Conservation (phyloP, 1,140 invertebrate genomes). For the Panonychus citri region DNA sequence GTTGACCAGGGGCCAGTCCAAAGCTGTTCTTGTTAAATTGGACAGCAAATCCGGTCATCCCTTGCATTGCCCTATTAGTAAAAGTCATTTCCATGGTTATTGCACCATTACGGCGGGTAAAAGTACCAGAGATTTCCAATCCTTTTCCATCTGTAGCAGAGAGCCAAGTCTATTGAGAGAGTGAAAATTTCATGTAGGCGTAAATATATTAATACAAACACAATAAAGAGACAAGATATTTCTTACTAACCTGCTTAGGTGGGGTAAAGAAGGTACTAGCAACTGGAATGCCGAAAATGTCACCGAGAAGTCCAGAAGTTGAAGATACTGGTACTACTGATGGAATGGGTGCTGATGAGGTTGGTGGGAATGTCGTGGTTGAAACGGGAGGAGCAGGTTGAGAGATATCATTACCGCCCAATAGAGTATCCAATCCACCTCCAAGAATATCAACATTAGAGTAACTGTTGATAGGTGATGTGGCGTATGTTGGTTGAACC, state of each 20-base stretch:
- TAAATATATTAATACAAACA: neutral
- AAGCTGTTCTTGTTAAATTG: conserved; percentile 99
- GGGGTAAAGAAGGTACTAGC: conserved; percentile 39
- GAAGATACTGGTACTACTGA: conserved; percentile 11
- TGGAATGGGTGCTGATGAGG: neutral
- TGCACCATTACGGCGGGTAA: conserved; percentile 57
- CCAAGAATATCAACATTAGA: conserved; percentile 41
- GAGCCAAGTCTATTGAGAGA: conserved; percentile 43
- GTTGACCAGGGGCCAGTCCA: conserved; percentile 59
- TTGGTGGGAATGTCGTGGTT: conserved; percentile 19
- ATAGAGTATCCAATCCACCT: conserved; percentile 54
- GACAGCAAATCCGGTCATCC: conserved; percentile 85
- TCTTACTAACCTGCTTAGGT: conserved; percentile 43
- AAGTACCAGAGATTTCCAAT: conserved; percentile 90
- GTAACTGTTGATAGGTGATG: conserved; percentile 20
- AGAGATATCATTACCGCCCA: conserved; percentile 24
- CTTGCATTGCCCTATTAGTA: conserved; percentile 92
- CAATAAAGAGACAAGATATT: neutral
- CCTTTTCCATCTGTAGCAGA: conserved; percentile 88
- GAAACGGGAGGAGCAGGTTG: conserved; percentile 11
- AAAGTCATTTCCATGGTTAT: conserved; percentile 91
- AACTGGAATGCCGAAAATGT: conserved; percentile 61
- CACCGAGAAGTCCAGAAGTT: conserved; percentile 44
- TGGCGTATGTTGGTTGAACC: conserved; percentile 21
- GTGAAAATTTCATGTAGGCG: conserved; percentile 1